Base-by-base conservation (phyloP, 2,797 vertebrate species). In the Linurgus olivaceus region DNA sequence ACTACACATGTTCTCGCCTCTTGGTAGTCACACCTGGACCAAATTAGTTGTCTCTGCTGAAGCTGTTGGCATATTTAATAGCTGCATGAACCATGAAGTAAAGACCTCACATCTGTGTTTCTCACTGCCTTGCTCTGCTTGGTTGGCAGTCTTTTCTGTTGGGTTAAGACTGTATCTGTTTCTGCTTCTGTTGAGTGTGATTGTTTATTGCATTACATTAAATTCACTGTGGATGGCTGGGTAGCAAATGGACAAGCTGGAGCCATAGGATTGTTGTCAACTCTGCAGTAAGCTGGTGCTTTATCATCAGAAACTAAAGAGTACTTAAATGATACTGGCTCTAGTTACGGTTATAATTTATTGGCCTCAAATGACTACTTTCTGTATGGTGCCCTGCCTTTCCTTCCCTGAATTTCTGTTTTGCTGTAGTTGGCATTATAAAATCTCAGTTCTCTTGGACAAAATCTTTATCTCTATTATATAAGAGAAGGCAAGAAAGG, bases 251-350 rank as follows among this genome's bases (percentile, higher is more conserved):
- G 77, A 66, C 88, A 90, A 93, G 29, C 72, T 35, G 78, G 66
- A 93, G 85, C 88, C 89, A 94, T 37, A 66, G 91, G 85, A 94
- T 59, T 86, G 77, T 84, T 97, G 96, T 97, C 97, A 97, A 85
- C 90, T 59, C 44, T 72, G 79, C 61, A 90, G 92, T 92, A 94
- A 96, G 78, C 74, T 52, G 61, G 72, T 48, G 40, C 92, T 97
- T 97, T 96, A 96, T 97, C 94, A 96, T 96, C 94, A 96, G 94
- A 97, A 97, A 96, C 77, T 78, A 93, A 97, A 96, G 74, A 96
- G 92, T 91, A 88, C 93, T 97, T 96, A 98, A 96, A 96, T 84
- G 91, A 94, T 93, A 88, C 86, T 70, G 78, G 85, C 91, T 93
- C 68, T 63, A 86, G 83, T 78, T 93, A 81, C n/a, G 66, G 83